Evolutionary conservation across 2,113 vertebrate species (phyloP).

Genomic region (Hipposideros armiger): DNA sequence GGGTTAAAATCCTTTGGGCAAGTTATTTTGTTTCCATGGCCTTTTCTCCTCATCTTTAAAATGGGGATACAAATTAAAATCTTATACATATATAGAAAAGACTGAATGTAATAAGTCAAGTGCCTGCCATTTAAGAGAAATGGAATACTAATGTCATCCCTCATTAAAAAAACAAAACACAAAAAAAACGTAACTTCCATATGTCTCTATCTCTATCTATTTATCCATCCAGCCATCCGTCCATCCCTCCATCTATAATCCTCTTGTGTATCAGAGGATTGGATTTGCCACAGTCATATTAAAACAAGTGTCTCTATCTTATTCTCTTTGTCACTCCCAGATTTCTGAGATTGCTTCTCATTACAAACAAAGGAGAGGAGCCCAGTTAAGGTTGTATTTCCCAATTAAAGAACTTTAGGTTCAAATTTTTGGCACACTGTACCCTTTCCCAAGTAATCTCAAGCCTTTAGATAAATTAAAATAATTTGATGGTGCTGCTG

Average conservation of each 20-base stretch:
- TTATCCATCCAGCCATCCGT: neutral
- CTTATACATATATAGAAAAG: neutral
- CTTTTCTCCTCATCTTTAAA: neutral
- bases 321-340: neutral
- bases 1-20: neutral
- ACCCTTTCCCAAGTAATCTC: neutral
- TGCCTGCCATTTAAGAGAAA: neutral
- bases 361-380: neutral
- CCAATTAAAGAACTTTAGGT: neutral
- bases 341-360: neutral
- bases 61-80: neutral
- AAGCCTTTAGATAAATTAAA: neutral
- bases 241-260: neutral
- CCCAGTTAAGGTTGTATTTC: neutral
- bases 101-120: neutral
- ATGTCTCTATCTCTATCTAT: neutral
- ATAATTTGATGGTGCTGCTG: neutral
- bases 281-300: neutral
- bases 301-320: neutral
- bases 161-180: slow-evolving; percentile 24
- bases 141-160: neutral
- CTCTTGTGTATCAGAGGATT: neutral
- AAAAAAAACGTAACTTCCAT: neutral
- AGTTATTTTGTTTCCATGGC: neutral
- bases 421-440: neutral